These are phyloP conservation scores for Trachelus iudaicus DNA, from an alignment of 2,888 invertebrate species.

Conservation along the genomic window DNA sequence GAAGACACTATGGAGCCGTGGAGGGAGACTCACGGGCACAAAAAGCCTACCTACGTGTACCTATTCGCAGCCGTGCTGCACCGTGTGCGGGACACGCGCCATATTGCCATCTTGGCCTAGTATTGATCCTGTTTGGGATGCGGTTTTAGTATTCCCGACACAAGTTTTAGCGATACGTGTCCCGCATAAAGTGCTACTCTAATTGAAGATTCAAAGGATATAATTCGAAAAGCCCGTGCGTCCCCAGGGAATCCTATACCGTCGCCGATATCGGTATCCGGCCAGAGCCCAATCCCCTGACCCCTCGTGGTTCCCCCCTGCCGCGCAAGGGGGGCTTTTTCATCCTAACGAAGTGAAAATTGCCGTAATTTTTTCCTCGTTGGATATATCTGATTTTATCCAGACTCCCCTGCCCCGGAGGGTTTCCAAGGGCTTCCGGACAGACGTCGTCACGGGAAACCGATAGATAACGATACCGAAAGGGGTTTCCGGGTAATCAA, in stretches of 20 bases:
- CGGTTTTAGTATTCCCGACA: slow-evolving; percentile 62
- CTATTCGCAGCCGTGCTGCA: neutral
- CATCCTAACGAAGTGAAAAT: slow-evolving; percentile 60
- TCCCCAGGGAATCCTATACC: slow-evolving; percentile 34
- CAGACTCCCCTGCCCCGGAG: neutral
- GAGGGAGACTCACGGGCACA: slow-evolving; percentile 2
- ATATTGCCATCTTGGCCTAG: slow-evolving; percentile 22
- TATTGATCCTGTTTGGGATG: slow-evolving; percentile 63
- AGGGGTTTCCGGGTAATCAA: no score
- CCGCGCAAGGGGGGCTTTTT: neutral
- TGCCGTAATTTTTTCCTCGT: slow-evolving; percentile 48
- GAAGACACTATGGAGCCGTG: slow-evolving; percentile 7
- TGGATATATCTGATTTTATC: slow-evolving; percentile 19
- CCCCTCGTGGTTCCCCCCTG: no score
- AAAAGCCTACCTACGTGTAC: neutral
- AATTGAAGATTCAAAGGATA: slow-evolving; percentile 67
- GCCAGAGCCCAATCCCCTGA: no score
- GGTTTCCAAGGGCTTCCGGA: no score
- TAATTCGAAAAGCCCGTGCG: slow-evolving; percentile 51
- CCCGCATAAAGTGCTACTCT: slow-evolving; percentile 55
- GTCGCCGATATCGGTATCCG: neutral
- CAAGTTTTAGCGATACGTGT: slow-evolving; percentile 61
- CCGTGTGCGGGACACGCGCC: neutral
- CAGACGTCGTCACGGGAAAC: no score
- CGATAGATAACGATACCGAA: no score